Conservation (phyloP, 2,113 vertebrate genomes). For the Cyrtonyx montezumae region DNA sequence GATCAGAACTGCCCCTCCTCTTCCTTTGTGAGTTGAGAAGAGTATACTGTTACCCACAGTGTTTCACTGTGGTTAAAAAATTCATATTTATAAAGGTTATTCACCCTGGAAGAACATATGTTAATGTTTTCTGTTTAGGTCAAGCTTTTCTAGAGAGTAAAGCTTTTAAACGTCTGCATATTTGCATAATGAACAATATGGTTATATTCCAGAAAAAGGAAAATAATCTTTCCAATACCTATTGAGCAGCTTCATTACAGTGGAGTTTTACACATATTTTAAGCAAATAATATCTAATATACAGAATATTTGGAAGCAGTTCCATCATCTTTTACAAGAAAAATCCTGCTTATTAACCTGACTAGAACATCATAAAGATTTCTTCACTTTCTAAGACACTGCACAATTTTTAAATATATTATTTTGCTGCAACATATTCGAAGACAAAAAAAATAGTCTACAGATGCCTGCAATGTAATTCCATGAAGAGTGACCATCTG, state of each 20-base stretch:
- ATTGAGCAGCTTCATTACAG: constrained; percentile 42
- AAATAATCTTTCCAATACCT: constrained; percentile 50
- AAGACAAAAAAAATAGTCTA: neutral
- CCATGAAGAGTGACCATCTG: constrained; percentile 48
- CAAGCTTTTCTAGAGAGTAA: constrained; percentile 66
- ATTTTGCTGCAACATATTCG: neutral
- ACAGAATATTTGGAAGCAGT: constrained; percentile 48
- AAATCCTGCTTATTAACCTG: neutral
- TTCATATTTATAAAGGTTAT: constrained; percentile 43
- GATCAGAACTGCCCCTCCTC: neutral
- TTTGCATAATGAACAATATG: constrained; percentile 49
- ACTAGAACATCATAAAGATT: neutral
- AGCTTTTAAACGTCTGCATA: constrained; percentile 57
- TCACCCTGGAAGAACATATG: constrained; percentile 44
- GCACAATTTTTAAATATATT: neutral
- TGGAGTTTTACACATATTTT: constrained; percentile 43
- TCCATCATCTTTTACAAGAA: neutral
- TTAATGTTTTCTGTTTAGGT: constrained; percentile 49
- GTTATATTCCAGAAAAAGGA: constrained; percentile 40
- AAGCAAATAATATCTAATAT: constrained; percentile 13
- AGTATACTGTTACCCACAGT: neutral
- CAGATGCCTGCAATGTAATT: constrained; percentile 17
- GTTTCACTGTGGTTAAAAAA: neutral
- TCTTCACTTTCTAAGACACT: neutral
- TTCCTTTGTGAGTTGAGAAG: neutral